Conservation (phyloP, 2,888 invertebrate genomes). For the Pterostichus madidus region DNA sequence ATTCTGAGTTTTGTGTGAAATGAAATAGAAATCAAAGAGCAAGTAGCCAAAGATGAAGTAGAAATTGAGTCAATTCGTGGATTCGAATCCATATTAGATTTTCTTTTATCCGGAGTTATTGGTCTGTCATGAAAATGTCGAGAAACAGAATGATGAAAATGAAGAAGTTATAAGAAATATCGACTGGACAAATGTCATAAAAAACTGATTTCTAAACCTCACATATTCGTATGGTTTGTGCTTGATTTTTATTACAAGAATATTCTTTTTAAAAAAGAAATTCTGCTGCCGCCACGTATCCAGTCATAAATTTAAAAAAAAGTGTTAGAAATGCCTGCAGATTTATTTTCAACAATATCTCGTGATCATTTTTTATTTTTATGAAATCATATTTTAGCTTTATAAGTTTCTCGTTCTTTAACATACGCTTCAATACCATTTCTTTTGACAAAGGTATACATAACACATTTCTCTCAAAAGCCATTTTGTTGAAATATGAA, state of each 20-base stretch:
- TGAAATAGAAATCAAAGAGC: no score
- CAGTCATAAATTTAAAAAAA: constrained; percentile 11
- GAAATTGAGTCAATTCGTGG: neutral
- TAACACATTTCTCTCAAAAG: constrained; percentile 27
- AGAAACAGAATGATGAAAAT: constrained; percentile 26
- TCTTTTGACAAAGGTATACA: constrained; percentile 32
- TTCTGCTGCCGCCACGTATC: no score
- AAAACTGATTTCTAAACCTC: no score
- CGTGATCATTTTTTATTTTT: constrained; percentile 38
- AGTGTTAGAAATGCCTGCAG: constrained; percentile 11
- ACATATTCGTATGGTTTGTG: no score
- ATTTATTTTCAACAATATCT: constrained; percentile 40
- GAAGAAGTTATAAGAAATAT: neutral
- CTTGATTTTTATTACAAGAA: no score
- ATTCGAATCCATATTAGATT: constrained; percentile 14
- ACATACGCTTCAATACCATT: constrained; percentile 26
- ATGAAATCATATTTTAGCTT: constrained; percentile 38
- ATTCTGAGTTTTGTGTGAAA: no score
- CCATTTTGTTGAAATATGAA: constrained; percentile 13
- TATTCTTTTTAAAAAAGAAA: no score
- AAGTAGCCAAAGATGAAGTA: no score
- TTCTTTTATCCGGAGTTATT: constrained; percentile 22
- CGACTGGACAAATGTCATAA: no score
- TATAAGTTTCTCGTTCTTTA: constrained; percentile 32
- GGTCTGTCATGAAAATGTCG: constrained; percentile 13